These are phyloP conservation scores for Salvelinus fontinalis DNA, from an alignment of 2,113 vertebrate genomes.

Conservation along the genomic window DNA sequence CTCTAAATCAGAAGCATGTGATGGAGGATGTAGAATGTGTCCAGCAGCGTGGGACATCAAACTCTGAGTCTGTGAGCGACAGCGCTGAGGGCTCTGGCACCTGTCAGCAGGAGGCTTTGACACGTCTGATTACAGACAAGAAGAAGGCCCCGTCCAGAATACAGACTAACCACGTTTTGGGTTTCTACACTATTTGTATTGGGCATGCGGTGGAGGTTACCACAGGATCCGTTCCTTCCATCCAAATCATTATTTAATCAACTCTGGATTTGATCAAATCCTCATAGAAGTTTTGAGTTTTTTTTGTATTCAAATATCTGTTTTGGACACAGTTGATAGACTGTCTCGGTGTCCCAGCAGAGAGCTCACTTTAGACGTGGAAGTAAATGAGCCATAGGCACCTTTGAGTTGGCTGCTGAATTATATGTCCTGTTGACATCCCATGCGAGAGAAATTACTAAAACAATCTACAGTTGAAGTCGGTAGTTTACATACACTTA, in stretches of 20 bases:
- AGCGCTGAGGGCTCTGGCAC: slow-evolving; percentile 42
- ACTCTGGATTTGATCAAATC: neutral
- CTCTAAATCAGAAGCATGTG: slow-evolving; percentile 69
- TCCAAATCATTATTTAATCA: neutral
- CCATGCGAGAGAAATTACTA: too few species aligned
- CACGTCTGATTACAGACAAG: slow-evolving; percentile 68
- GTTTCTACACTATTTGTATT: slow-evolving; percentile 12
- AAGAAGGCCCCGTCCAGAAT: slow-evolving; percentile 55
- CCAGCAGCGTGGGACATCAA: slow-evolving; percentile 57
- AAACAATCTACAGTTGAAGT: too few species aligned
- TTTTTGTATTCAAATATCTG: neutral
- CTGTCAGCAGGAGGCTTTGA: slow-evolving; percentile 60
- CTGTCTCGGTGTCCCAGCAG: too few species aligned
- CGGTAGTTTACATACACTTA: too few species aligned
- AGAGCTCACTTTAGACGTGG: too few species aligned
- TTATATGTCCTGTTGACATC: neutral
- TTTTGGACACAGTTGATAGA: too few species aligned
- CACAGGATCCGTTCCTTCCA: neutral
- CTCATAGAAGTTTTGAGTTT: neutral
- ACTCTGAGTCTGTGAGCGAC: slow-evolving; percentile 25
- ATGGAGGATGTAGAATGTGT: slow-evolving; percentile 65
- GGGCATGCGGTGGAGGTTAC: neutral
- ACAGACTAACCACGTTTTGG: neutral
- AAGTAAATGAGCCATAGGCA: neutral
- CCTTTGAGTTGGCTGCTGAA: neutral